Conservation (phyloP, 2,888 invertebrate species). For the Tubiluchus corallicola region DNA sequence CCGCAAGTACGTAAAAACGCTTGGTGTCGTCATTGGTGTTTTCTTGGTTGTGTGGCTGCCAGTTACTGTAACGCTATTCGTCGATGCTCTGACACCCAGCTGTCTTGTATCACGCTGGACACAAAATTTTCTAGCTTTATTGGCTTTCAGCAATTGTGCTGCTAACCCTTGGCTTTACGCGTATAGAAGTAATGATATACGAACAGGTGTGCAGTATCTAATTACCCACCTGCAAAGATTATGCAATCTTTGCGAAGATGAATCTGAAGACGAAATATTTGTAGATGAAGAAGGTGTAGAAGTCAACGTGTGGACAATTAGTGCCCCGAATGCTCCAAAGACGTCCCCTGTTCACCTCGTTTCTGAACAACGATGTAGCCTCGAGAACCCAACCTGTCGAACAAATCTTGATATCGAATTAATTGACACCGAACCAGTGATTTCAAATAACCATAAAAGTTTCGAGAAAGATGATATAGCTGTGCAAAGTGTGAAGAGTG, state of each 20-base stretch:
- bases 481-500: too few relatives aligned
- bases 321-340: too few relatives aligned
- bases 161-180: neutral
- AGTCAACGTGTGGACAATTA: too few relatives aligned
- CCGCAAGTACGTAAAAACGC: neutral
- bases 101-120: neutral
- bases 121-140: neutral
- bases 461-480: too few relatives aligned
- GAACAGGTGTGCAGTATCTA: neutral
- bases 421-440: too few relatives aligned
- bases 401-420: too few relatives aligned
- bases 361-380: too few relatives aligned
- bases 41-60: neutral
- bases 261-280: too few relatives aligned
- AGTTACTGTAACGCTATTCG: neutral
- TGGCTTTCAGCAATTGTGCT: neutral
- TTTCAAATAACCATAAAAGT: too few relatives aligned
- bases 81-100: neutral
- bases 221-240: neutral
- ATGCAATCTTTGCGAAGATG: neutral
- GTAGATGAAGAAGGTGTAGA: too few relatives aligned
- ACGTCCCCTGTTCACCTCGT: too few relatives aligned
- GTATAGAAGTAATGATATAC: neutral
- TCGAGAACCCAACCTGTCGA: too few relatives aligned
- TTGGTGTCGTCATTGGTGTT: neutral